Base-by-base conservation (phyloP, 2,113 vertebrate species). In the Ia io region DNA sequence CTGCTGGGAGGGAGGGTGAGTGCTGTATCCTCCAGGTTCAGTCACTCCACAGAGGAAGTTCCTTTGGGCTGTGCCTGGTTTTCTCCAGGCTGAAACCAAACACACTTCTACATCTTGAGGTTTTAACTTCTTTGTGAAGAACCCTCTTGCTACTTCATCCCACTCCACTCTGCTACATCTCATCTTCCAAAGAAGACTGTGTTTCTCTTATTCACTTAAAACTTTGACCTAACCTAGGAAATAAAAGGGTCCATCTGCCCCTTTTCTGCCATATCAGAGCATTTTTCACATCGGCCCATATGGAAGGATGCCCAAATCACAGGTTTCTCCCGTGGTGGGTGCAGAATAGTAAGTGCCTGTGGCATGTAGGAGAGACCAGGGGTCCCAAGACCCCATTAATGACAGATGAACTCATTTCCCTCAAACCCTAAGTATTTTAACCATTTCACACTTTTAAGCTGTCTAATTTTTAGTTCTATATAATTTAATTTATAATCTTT, bases 401-500 rank as follows among this genome's bases (percentile, higher is more conserved):
- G 80, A 35, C 17, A 92, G 63, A 49, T 49, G 53, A 88, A 49
- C 25, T 77, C 53, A 63, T 16, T 85, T 61, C 37, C 17, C 30
- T 73, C 67, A 90, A 61, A 18, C 18, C 30, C 65, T 37, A 40
- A 61, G 80, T 59, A 5, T 88, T 79, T 59, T 73, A 61, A 74
- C 12, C 47, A 56, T 77, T 70, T 83, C 25, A 87, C 51, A 51
- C 18, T 44, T 69, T 51, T 92, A 84, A 61, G 20, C 17, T 14
- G 13, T 67, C 78, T 73, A 32, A 30, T 77, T 83, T 91, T 94
- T 78, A 86, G 18, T 90, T 82, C n/a, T 89, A 22, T 73, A 49
- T 80, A 49, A 70, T 56, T 89, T 80, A 70, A 77, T 83, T 77
- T 82, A 71, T 93, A 77, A 65, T 83, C 20, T 91, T 77, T 78